Evolutionary conservation across 2,888 invertebrate species (phyloP).

Genomic region (Lepidocyrtinus sp.): DNA sequence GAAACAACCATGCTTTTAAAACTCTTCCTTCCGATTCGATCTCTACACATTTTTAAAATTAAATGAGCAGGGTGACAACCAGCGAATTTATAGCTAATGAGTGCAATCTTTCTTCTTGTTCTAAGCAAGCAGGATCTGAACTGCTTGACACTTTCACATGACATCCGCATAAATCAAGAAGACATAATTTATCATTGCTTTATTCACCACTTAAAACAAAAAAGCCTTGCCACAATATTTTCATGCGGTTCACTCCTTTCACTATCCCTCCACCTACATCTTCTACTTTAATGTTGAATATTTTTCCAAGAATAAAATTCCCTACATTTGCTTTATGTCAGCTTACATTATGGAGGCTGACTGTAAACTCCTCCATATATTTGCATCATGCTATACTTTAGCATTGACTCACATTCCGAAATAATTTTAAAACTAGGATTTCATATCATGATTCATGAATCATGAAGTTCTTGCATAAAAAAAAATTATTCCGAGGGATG

Average conservation of each 20-base stretch:
- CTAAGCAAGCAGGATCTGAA: slow-evolving; percentile 29
- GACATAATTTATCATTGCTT: not conserved
- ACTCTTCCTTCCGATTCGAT: no score
- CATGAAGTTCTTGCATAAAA: no score
- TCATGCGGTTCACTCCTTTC: no score
- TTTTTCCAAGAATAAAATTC: not conserved
- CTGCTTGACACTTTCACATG: slow-evolving; percentile 43
- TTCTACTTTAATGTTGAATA: not conserved
- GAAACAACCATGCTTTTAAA: not conserved
- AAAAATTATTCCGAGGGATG: no score
- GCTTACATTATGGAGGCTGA: not conserved
- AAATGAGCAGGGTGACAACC: slow-evolving; percentile 37
- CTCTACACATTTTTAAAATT: slow-evolving; percentile 25
- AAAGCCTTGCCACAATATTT: no score
- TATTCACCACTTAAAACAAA: no score
- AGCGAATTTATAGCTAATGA: slow-evolving; percentile 47
- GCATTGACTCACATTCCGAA: no score
- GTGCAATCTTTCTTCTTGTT: slow-evolving; percentile 37
- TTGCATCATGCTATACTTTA: no score
- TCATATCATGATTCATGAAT: no score
- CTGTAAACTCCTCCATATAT: no score
- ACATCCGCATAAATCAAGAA: slow-evolving; percentile 38
- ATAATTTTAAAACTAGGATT: no score
- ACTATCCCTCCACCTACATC: no score
- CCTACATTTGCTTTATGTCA: not conserved